Evolutionary conservation across 2,888 invertebrate species (phyloP).

Genomic region (Stenichneumon culpator): DNA sequence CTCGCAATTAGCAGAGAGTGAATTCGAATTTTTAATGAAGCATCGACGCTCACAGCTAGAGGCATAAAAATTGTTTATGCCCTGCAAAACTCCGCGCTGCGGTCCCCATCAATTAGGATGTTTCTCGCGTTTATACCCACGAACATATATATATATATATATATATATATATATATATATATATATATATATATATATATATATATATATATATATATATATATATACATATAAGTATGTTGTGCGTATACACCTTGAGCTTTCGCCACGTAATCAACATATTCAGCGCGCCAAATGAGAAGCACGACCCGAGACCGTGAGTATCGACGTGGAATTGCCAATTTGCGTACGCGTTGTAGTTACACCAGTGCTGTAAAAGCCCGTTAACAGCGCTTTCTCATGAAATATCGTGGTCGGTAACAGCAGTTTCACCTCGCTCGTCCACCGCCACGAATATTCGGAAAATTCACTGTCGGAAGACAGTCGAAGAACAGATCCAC

Average conservation of each 20-base stretch:
- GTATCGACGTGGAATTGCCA: slow-evolving; percentile 64
- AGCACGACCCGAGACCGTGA: slow-evolving; percentile 48
- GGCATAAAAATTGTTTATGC: slow-evolving; percentile 81
- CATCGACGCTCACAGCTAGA: slow-evolving; percentile 73
- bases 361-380: slow-evolving; percentile 27
- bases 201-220: slow-evolving; percentile 10
- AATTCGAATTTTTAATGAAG: slow-evolving; percentile 80
- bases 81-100: slow-evolving; percentile 79
- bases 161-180: slow-evolving; percentile 35
- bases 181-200: slow-evolving; percentile 10
- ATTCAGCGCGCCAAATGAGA: slow-evolving; percentile 75
- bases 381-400: background rate
- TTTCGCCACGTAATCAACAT: slow-evolving; percentile 78
- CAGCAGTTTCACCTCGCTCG: background rate
- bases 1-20: slow-evolving; percentile 61
- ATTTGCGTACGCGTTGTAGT: slow-evolving; percentile 60
- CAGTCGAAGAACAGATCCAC: background rate
- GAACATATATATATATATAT: slow-evolving; percentile 30
- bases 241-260: slow-evolving; percentile 44
- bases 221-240: slow-evolving; percentile 30
- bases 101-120: slow-evolving; percentile 79
- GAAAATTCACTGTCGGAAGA: background rate
- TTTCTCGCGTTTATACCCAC: slow-evolving; percentile 36
- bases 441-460: background rate
- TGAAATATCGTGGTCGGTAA: background rate